Percentiles rank a stretch among this genome's conserved stretches.
phyloP scores from a whole-genome alignment of 1,140 invertebrate genomes.

The Pararge aegeria region DNA sequence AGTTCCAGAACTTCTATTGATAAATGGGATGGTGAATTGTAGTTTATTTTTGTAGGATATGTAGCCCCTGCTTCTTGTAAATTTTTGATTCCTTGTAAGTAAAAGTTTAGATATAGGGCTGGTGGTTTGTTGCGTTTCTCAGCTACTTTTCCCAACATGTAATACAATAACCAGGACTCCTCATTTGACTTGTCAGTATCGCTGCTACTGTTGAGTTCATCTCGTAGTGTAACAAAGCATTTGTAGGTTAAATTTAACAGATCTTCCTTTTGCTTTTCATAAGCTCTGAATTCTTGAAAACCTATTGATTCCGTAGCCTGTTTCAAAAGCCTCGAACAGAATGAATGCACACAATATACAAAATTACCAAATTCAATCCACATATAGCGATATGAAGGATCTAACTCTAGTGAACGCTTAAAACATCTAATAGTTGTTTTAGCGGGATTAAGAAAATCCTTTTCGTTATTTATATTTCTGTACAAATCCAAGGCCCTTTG shows the following conservation, averaged over 20 bases:
- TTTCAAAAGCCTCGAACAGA: slow-evolving; percentile 91
- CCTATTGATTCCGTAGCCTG: slow-evolving; percentile 87
- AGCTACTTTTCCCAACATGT: slow-evolving; percentile 95
- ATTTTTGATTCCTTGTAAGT: slow-evolving; percentile 86
- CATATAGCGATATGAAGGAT: slow-evolving; percentile 85
- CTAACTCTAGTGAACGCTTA: slow-evolving; percentile 86
- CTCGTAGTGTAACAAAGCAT: slow-evolving; percentile 88
- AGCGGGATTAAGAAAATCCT: slow-evolving; percentile 86
- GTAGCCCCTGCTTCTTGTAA: slow-evolving; percentile 89
- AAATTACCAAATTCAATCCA: slow-evolving; percentile 95
- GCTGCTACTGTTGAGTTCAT: slow-evolving; percentile 77
- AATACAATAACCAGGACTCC: slow-evolving; percentile 93
- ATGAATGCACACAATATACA: slow-evolving; percentile 92
- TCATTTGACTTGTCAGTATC: slow-evolving; percentile 83
- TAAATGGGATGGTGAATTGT: slow-evolving; percentile 89
- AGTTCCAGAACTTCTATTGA: slow-evolving; percentile 95
- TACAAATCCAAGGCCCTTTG: slow-evolving; percentile 91
- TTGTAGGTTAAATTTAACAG: slow-evolving; percentile 88
- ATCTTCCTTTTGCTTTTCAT: slow-evolving; percentile 88
- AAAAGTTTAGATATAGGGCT: slow-evolving; percentile 88
- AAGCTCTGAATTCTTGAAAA: slow-evolving; percentile 87
- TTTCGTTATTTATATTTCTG: slow-evolving; percentile 83
- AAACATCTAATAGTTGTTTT: slow-evolving; percentile 88
- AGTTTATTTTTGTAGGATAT: slow-evolving; percentile 93
- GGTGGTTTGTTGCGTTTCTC: slow-evolving; percentile 90